These are phyloP conservation scores for Dromaius novaehollandiae DNA, from an alignment of 2,113 vertebrate genomes.

Conservation along the genomic window DNA sequence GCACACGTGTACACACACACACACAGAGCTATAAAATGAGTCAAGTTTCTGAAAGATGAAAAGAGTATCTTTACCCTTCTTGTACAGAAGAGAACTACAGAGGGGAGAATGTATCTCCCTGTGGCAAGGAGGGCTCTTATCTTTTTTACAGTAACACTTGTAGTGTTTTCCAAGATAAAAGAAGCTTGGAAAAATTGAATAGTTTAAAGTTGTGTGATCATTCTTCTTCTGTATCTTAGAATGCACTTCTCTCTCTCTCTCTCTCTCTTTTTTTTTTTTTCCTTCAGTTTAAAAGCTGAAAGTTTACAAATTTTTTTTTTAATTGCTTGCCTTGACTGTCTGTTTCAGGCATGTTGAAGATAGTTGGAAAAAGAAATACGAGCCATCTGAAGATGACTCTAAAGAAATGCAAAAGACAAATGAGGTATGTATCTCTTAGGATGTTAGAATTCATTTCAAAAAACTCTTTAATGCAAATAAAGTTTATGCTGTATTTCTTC, in stretches of 20 bases:
- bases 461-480: background rate
- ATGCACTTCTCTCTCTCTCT: background rate
- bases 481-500: background rate
- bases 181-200: background rate
- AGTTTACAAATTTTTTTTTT: background rate
- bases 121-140: background rate
- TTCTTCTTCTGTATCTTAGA: background rate
- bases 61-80: background rate
- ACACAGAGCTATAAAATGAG: background rate
- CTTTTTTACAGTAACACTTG: background rate
- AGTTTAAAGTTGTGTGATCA: background rate
- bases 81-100: background rate
- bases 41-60: background rate
- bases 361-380: constrained; percentile 82
- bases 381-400: constrained; percentile 80
- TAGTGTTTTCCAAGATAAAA: background rate
- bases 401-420: constrained; percentile 78
- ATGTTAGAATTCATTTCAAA: background rate
- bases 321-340: background rate
- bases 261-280: too few relatives aligned
- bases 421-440: constrained; percentile 72
- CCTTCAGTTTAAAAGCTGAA: background rate
- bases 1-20: accelerated
- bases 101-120: background rate
- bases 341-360: constrained; percentile 73